Percentiles rank a stretch among this genome's conserved stretches.
These are phyloP conservation scores for Aulostomus chinensis DNA, from an alignment of 2,797 vertebrate species.

Conservation along the genomic window DNA sequence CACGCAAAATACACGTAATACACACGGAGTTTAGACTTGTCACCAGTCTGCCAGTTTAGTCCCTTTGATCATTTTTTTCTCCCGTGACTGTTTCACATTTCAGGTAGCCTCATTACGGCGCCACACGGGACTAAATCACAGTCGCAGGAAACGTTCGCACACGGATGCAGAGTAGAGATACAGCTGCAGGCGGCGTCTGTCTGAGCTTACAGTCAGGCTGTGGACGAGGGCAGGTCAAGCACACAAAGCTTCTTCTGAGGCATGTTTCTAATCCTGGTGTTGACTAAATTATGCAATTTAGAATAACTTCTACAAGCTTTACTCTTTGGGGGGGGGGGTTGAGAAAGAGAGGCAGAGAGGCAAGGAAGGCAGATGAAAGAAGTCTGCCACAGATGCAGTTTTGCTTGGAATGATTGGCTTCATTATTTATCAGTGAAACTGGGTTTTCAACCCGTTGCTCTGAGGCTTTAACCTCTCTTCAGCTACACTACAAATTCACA, in stretches of 20 bases:
- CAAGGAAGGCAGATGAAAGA: neutral
- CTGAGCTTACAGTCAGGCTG: conserved; percentile 41
- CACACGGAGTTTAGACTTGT: neutral
- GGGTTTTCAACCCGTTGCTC: neutral
- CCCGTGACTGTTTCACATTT: conserved; percentile 5
- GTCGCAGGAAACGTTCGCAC: conserved; percentile 22
- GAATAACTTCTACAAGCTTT: conserved; percentile 7
- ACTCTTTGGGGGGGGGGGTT: neutral
- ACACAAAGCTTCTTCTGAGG: conserved; percentile 16
- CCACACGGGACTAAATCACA: conserved; percentile 13
- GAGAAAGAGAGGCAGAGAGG: neutral
- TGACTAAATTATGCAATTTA: conserved; percentile 36
- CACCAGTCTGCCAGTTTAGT: neutral
- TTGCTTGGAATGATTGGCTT: conserved; percentile 3
- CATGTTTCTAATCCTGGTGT: conserved; percentile 23
- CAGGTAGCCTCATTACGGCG: conserved; percentile 13
- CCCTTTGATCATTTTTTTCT: conserved; percentile 29
- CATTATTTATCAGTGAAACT: too few relatives aligned
- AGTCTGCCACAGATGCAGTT: neutral
- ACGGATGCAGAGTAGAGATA: neutral
- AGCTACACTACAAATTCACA: conserved; percentile 7
- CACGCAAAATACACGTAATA: neutral
- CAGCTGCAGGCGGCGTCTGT: conserved; percentile 9
- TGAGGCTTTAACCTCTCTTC: conserved; percentile 9
- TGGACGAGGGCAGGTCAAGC: conserved; percentile 44